Percentiles rank a stretch among this genome's conserved stretches.
These are phyloP conservation scores for Lasius platythorax DNA, from an alignment of 2,888 invertebrate genomes.

Conservation along the genomic window DNA sequence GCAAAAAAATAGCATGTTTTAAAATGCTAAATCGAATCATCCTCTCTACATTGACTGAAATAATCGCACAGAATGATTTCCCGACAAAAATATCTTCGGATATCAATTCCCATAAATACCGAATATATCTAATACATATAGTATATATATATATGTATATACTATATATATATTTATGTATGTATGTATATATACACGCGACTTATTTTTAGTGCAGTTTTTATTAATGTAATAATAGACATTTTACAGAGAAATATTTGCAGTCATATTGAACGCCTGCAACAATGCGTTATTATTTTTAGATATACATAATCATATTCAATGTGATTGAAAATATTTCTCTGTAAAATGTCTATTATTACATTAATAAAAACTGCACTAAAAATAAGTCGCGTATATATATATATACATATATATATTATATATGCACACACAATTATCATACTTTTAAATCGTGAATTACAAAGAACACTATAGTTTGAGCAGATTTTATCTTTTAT, in stretches of 20 bases:
- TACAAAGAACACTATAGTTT: not conserved
- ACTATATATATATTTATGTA: too few species aligned
- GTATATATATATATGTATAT: too few species aligned
- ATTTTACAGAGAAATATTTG: not conserved
- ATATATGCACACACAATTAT: not conserved
- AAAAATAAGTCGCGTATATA: not conserved
- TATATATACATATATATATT: not conserved
- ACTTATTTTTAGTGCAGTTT: not conserved
- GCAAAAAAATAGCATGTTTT: constrained; percentile 2
- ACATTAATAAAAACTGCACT: not conserved
- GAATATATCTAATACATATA: too few species aligned
- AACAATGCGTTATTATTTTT: not conserved
- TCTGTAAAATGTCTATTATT: not conserved
- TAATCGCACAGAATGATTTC: constrained; percentile 13
- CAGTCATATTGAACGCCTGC: not conserved
- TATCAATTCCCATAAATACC: too few species aligned
- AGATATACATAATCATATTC: not conserved
- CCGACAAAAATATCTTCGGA: not conserved
- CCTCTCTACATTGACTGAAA: not conserved
- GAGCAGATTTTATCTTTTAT: not conserved
- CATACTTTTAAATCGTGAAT: not conserved
- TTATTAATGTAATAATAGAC: not conserved
- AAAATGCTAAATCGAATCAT: constrained; percentile 24
- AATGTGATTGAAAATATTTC: not conserved
- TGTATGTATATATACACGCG: not conserved